Evolutionary conservation across 2,888 invertebrate genomes (phyloP).

Genomic region (Xylophagus ater): DNA sequence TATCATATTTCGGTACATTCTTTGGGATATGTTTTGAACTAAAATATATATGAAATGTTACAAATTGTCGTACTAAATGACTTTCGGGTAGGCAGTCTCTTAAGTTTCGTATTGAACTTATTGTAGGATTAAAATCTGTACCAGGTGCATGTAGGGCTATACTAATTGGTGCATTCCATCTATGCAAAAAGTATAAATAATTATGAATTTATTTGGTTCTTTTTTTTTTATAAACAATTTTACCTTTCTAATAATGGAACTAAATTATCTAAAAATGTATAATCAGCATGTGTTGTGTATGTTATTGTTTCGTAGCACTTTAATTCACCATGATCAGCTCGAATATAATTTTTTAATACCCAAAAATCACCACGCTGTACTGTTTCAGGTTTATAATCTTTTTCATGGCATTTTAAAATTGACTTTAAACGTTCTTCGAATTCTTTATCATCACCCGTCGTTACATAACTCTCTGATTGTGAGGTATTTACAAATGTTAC

Average conservation of each 20-base stretch:
- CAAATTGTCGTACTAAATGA: conserved; percentile 61
- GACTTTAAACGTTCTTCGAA: conserved; percentile 35
- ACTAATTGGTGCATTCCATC: conserved; percentile 81
- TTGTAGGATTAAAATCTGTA: conserved; percentile 62
- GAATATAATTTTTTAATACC: conserved; percentile 79
- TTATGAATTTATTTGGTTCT: too few species aligned
- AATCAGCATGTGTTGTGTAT: conserved; percentile 86
- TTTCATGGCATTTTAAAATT: conserved; percentile 52
- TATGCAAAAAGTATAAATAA: conserved; percentile 22
- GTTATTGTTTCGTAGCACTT: conserved; percentile 78
- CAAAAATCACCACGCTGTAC: conserved; percentile 72
- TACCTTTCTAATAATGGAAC: conserved; percentile 67
- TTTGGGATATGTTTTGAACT: conserved; percentile 76
- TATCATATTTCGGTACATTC: conserved; percentile 53
- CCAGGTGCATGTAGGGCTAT: conserved; percentile 82
- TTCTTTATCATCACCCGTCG: conserved; percentile 36
- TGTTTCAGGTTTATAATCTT: conserved; percentile 47
- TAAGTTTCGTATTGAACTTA: conserved; percentile 69
- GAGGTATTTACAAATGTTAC: conserved; percentile 27
- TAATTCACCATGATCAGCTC: conserved; percentile 54
- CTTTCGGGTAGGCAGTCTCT: conserved; percentile 59
- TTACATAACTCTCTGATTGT: conserved; percentile 30
- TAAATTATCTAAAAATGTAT: conserved; percentile 82
- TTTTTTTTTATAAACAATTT: conserved; percentile 14
- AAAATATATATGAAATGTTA: conserved; percentile 84